Evolutionary conservation across 2,888 invertebrate genomes (phyloP).

Genomic region (Mylabris sibirica): DNA sequence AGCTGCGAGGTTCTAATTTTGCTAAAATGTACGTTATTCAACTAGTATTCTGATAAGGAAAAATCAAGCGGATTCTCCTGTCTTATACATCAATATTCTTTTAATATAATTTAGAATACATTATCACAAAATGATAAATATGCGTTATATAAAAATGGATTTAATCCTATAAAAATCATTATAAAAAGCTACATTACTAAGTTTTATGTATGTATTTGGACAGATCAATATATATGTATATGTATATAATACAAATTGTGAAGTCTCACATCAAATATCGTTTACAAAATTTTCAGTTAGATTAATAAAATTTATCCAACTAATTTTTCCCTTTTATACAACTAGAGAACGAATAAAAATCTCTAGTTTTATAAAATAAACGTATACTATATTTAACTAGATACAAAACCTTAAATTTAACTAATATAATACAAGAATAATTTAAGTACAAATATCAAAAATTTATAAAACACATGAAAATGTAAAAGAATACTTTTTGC

Average conservation of each 20-base stretch:
- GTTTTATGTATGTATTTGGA: conserved; percentile 49
- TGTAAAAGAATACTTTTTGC: not conserved
- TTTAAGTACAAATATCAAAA: conserved; percentile 13
- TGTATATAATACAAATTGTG: conserved; percentile 26
- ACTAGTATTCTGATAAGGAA: no score
- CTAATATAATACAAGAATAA: conserved; percentile 9
- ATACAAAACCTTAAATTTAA: not conserved
- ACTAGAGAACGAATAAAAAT: not conserved
- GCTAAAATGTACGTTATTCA: no score
- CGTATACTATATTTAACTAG: not conserved
- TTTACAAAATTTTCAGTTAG: conserved; percentile 11
- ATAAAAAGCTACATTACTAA: conserved; percentile 59
- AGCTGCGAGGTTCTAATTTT: no score
- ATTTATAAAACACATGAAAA: not conserved
- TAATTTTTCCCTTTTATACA: not conserved
- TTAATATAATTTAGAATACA: conserved; percentile 57
- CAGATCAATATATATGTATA: conserved; percentile 49
- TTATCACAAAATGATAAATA: conserved; percentile 60
- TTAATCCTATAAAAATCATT: conserved; percentile 58
- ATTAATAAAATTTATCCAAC: not conserved
- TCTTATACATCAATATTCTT: conserved; percentile 18
- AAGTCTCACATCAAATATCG: conserved; percentile 34
- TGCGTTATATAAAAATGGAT: conserved; percentile 57
- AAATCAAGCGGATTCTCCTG: not conserved
- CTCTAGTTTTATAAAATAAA: not conserved